These are phyloP conservation scores for Muscina levida DNA, from an alignment of 2,888 invertebrate genomes.

Conservation along the genomic window DNA sequence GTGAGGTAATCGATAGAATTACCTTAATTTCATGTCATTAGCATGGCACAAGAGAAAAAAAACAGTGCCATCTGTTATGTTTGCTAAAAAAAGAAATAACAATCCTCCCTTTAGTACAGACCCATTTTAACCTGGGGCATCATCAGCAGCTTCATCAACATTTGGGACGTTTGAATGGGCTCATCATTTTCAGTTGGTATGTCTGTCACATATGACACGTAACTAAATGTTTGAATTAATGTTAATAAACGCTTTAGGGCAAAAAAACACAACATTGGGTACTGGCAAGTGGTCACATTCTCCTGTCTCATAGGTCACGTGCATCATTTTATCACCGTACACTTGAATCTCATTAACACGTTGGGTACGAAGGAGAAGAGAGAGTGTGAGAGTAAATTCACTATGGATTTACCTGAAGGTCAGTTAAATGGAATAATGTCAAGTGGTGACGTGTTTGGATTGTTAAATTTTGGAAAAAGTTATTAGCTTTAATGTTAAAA, in stretches of 20 bases:
- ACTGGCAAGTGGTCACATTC: constrained; percentile 30
- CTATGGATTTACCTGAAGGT: constrained; percentile 30
- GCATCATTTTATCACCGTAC: constrained; percentile 51
- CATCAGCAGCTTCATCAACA: constrained; percentile 9
- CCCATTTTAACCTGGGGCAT: constrained; percentile 47
- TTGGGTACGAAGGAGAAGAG: constrained; percentile 6
- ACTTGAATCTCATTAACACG: constrained; percentile 53
- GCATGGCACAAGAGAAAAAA: constrained; percentile 42
- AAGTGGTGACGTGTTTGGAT: too few relatives aligned
- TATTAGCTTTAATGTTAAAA: too few relatives aligned
- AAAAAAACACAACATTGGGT: background rate
- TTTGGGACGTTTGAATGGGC: background rate
- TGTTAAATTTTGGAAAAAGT: too few relatives aligned
- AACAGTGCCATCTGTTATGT: constrained; percentile 62
- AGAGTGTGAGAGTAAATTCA: background rate
- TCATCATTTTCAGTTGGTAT: constrained; percentile 66
- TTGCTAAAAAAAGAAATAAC: constrained; percentile 46
- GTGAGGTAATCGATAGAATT: constrained; percentile 43
- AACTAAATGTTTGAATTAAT: constrained; percentile 68
- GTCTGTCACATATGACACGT: constrained; percentile 75
- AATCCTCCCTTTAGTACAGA: constrained; percentile 17
- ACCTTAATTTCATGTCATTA: constrained; percentile 63
- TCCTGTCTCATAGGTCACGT: constrained; percentile 53
- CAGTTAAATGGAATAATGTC: background rate
- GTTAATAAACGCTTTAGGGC: constrained; percentile 55